phyloP scores from a whole-genome alignment of 2,797 vertebrate genomes.

The Epinephelus awoara region DNA sequence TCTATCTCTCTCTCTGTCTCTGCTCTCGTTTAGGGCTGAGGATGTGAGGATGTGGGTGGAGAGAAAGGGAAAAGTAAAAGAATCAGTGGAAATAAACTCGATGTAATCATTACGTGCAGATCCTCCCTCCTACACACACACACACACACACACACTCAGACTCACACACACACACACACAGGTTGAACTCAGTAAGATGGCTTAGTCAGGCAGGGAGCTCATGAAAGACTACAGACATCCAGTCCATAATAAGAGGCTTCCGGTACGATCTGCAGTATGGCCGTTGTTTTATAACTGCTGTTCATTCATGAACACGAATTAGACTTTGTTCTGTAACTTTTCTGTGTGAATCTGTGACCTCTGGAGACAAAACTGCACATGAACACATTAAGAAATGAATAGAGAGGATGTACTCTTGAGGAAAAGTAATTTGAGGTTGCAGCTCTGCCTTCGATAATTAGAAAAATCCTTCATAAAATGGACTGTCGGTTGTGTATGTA shows the following conservation, averaged over 20 bases:
- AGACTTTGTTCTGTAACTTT: constrained; percentile 8
- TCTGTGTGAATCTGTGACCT: background rate
- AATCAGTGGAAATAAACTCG: constrained; percentile 60
- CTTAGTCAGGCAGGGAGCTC: constrained; percentile 50
- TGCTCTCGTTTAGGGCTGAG: constrained; percentile 22
- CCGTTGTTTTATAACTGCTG: constrained; percentile 30
- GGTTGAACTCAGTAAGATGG: constrained; percentile 51
- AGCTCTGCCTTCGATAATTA: constrained; percentile 9
- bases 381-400: background rate
- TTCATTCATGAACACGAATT: constrained; percentile 25
- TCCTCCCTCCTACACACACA: constrained; percentile 57
- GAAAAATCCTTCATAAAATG: background rate
- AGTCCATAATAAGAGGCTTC: constrained; percentile 56
- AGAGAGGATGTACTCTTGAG: background rate
- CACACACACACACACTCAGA: constrained; percentile 24
- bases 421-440: no score
- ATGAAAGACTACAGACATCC: constrained; percentile 34
- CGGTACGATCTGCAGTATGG: constrained; percentile 22
- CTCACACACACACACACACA: constrained; percentile 24
- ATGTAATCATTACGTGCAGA: constrained; percentile 56
- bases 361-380: constrained; percentile 2
- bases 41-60: constrained; percentile 36
- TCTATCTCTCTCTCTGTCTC: constrained; percentile 12
- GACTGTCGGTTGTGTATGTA: background rate
- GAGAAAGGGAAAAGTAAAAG: constrained; percentile 43